Percentiles rank a stretch among this genome's conserved stretches.
phyloP scores from a whole-genome alignment of 2,797 vertebrate species.

The Leptatherina wallacei region DNA sequence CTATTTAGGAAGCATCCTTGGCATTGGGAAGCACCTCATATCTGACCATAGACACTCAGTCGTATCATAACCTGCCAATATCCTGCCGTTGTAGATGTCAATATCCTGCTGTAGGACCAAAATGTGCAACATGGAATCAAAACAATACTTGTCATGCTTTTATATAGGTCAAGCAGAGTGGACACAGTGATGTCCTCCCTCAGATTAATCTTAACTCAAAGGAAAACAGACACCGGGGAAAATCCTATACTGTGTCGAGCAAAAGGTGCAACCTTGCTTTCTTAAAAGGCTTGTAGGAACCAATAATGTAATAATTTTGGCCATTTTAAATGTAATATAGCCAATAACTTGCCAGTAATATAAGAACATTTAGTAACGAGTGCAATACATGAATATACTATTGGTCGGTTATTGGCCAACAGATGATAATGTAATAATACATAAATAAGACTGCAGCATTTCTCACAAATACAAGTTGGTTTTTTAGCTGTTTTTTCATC shows the following conservation, averaged over 20 bases:
- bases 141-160: background rate
- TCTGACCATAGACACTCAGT: background rate
- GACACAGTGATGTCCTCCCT: background rate
- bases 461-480: too few species aligned
- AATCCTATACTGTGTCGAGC: background rate
- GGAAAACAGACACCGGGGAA: background rate
- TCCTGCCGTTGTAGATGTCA: background rate
- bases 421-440: too few species aligned
- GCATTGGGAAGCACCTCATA: background rate
- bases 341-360: too few species aligned
- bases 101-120: background rate
- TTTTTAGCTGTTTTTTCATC: too few species aligned
- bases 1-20: too few species aligned
- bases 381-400: too few species aligned
- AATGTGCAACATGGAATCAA: background rate
- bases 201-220: background rate
- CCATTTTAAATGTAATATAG: too few species aligned
- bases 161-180: background rate
- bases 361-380: too few species aligned
- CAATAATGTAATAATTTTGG: too few species aligned
- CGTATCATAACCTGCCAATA: background rate
- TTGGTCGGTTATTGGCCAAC: too few species aligned
- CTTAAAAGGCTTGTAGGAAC: too few species aligned
- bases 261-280: background rate
- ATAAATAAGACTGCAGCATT: too few species aligned